A percentile compares a stretch with the other conserved stretches of the same genome.
These are phyloP conservation scores for Yponomeuta plumbellus DNA, from an alignment of 2,888 invertebrate species.

Conservation along the genomic window DNA sequence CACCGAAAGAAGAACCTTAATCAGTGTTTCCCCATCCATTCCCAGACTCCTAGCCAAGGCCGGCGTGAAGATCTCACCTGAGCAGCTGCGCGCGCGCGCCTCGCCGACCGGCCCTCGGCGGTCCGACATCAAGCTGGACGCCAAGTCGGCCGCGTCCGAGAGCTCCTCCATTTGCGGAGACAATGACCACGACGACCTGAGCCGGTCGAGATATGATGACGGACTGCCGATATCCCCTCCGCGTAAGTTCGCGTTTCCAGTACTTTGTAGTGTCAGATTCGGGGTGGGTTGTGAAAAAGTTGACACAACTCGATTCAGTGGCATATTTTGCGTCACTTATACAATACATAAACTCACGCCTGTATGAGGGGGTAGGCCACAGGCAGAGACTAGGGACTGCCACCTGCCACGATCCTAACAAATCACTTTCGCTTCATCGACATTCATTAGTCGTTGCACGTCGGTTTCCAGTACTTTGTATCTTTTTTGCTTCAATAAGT, in stretches of 20 bases:
- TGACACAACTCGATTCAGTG: too few species aligned
- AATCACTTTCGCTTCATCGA: too few species aligned
- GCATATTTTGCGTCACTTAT: too few species aligned
- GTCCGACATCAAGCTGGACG: conserved; percentile 86
- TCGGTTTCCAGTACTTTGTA: too few species aligned
- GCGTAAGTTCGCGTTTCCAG: conserved; percentile 54
- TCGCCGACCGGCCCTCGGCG: conserved; percentile 90
- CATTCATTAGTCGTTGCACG: too few species aligned
- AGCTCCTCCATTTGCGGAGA: conserved; percentile 85
- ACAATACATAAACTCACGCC: too few species aligned
- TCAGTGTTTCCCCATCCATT: not conserved
- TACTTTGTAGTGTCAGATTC: too few species aligned
- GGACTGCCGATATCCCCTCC: conserved; percentile 78
- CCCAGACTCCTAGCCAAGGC: conserved; percentile 87
- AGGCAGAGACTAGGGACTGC: too few species aligned
- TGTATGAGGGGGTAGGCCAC: too few species aligned
- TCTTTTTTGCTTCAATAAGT: too few species aligned
- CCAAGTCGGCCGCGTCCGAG: conserved; percentile 84
- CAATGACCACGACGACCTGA: conserved; percentile 90
- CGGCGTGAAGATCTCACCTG: conserved; percentile 90
- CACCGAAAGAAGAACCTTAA: not conserved
- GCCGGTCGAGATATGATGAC: conserved; percentile 78
- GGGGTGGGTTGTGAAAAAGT: not conserved
- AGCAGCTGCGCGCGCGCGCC: conserved; percentile 88
- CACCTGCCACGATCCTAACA: too few species aligned